Conservation (phyloP, 2,888 invertebrate genomes). For the Empis stercorea region DNA sequence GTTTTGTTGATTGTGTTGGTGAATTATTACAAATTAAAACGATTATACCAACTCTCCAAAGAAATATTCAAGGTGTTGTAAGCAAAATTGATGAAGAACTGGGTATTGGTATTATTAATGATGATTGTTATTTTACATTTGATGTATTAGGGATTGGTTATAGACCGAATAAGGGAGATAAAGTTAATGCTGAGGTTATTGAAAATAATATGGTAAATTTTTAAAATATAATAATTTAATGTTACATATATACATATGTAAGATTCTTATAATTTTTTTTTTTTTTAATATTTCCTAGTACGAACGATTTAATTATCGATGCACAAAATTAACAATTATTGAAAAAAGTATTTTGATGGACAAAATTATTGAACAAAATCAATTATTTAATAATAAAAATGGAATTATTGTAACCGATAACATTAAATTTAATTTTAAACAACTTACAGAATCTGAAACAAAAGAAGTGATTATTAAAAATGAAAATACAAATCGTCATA, state of each 20-base stretch:
- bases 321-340: slow-evolving; percentile 19
- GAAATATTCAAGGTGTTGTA: slow-evolving; percentile 36
- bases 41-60: slow-evolving; percentile 46
- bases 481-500: slow-evolving; percentile 38
- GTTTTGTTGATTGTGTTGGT: slow-evolving; percentile 36
- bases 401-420: slow-evolving; percentile 42
- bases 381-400: slow-evolving; percentile 32
- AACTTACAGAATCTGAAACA: slow-evolving; percentile 34
- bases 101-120: slow-evolving; percentile 47
- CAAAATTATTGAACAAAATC: neutral
- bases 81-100: slow-evolving; percentile 33
- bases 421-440: slow-evolving; percentile 31
- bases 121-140: slow-evolving; percentile 45
- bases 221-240: neutral
- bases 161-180: slow-evolving; percentile 45
- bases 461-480: slow-evolving; percentile 39
- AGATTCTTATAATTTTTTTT: neutral
- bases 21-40: slow-evolving; percentile 48
- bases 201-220: slow-evolving; percentile 47
- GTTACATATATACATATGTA: no score
- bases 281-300: slow-evolving; percentile 20
- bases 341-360: slow-evolving; percentile 11
- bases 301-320: slow-evolving; percentile 28
- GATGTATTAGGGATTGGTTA: slow-evolving; percentile 41
- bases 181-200: slow-evolving; percentile 52